Evolutionary conservation across 2,888 invertebrate genomes (phyloP), one percentile per base, ranked within the genome.

Genomic region (Sinohyriopsis cumingii): DNA sequence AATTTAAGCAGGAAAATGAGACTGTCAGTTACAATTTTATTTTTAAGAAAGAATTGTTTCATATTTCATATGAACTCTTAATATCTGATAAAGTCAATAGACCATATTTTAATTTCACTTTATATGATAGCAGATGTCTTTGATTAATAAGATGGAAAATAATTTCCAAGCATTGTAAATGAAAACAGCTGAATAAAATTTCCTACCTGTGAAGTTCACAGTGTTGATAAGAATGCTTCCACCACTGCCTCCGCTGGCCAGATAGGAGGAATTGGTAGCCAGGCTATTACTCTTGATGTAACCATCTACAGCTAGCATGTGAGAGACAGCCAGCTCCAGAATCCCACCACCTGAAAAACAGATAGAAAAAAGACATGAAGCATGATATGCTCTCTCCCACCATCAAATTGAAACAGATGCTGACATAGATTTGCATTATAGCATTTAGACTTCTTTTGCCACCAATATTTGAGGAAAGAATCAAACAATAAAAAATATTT

Each of bases 201-300:
- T 0, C 63, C 33, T 72, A 79, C 85, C 85, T 24, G 83, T 82
- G 62, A 83, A 83, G 70, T 80, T 80, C 56, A 73, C 73, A 7
- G 81, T 81, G 20, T 73, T 62, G 25, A 84, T 78, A 59, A 69
- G 69, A 62, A 85, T 79, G 66, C 82, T 82, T 24, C 85, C 85
- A 3, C 84, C 85, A 75, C 84, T 83, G 5, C 84, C 85, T 20
- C 83, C 85, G 65, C 84, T 79, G 53, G 68, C 81, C 15, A 61
- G 54, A 22, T 45, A 57, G 5, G 69, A 67, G 56, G 69, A 67
- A 18, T 53, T 55, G 5, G 79, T 69, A 57, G 79, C 73, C 53
- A 73, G 69, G 67, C 82, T 82, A 74, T 81, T 83, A 15, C 81
- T 76, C 68, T 69, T 76, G 15, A 84, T 79, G 62, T 81, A 80